Base-by-base conservation (phyloP, 2,888 invertebrate species). In the Agrotis puta region DNA sequence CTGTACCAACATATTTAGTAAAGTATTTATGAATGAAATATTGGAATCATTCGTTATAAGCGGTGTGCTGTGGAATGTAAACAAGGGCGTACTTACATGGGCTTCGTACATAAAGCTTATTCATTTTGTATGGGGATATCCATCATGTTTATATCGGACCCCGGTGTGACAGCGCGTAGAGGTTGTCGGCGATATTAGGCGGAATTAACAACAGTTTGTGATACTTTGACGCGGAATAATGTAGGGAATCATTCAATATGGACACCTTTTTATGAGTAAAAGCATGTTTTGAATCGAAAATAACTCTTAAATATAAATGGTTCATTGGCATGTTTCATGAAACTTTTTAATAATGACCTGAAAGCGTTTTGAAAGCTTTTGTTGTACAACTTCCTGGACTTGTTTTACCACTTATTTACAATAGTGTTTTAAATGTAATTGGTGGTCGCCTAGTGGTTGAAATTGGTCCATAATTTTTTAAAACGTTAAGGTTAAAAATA, bases 131-230 rank as follows among this genome's bases (percentile, higher is more conserved):
- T 91, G 91, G 88, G 90, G 90, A 90, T 91, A 95, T 95, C 94
- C 93, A 95, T 95, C 95, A 95, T 93, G 89, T 92, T 93, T 91
- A 92, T 93, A 93, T 94, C 93, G 92, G 92, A 88, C 90, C 89
- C 91, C 85, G 90, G 88, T 92, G 90, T 92, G 94, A 94, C 94
- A 93, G 91, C 91, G 89, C 87, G 92, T 93, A 92, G 93, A 93
- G 92, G 93, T 93, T 94, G 92, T 89, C 89, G 91, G 88, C 92
- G 92, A 94, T 94, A 94, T 95, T 94, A 94, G 94, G 90, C 89
- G 88, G 92, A 94, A 95, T 95, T 94, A 95, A 95, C 94, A 94
- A 91, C 94, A 93, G 92, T 94, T 94, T 92, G 90, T 90, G 91
- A 93, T 91, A 93, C 92, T 94, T 92, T 92, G 93, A 94, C 93